Percentiles rank a stretch among this genome's conserved stretches.
Evolutionary conservation across 2,797 vertebrate genomes (phyloP).

Genomic region (Falco peregrinus): DNA sequence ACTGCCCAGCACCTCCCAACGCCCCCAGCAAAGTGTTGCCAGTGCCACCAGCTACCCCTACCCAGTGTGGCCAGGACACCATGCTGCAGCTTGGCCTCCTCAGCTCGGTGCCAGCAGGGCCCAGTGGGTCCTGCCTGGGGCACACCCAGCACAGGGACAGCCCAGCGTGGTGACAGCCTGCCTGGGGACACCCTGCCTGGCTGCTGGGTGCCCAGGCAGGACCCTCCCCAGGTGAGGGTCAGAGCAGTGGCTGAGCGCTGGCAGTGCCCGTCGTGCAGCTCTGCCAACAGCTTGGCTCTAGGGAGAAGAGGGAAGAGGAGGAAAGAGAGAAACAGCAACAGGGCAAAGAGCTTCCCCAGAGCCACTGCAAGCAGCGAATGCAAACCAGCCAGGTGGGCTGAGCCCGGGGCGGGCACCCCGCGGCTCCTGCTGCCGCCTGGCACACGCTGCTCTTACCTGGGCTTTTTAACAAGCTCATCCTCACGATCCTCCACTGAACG

Average conservation of each 20-base stretch:
- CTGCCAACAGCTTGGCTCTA: neutral
- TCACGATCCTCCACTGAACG: constrained; percentile 94
- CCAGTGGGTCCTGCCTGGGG: neutral
- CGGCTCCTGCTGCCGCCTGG: neutral
- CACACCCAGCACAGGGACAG: neutral
- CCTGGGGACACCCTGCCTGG: neutral
- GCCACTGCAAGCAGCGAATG: neutral
- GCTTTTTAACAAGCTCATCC: constrained; percentile 88
- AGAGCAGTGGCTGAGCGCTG: neutral
- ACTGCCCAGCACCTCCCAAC: neutral
- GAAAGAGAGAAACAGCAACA: neutral
- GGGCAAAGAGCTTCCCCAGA: neutral
- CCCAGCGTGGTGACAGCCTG: neutral
- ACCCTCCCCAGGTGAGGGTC: neutral
- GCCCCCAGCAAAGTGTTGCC: neutral
- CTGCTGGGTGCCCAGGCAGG: neutral
- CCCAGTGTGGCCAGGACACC: too few relatives aligned
- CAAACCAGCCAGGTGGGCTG: neutral
- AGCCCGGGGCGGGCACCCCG: neutral
- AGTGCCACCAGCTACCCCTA: neutral
- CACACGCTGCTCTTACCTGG: constrained; percentile 85
- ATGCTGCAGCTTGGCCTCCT: neutral
- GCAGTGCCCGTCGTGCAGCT: neutral
- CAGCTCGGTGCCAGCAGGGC: neutral
- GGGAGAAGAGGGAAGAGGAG: neutral